phyloP scores from a whole-genome alignment of 2,888 invertebrate genomes.

The Stenodema calcarata region DNA sequence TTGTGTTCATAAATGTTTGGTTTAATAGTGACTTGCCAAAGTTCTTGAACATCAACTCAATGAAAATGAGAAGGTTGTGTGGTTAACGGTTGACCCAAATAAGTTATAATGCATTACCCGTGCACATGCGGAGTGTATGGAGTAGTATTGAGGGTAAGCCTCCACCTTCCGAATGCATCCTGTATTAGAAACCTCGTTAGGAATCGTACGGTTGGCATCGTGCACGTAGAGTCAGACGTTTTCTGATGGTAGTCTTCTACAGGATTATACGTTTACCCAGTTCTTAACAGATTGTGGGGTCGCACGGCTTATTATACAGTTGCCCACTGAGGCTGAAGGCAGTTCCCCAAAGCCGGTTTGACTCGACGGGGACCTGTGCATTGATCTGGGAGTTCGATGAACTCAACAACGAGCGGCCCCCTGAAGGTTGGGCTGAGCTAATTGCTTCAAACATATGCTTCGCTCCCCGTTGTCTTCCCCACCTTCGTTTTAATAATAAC shows the following conservation, averaged over 20 bases:
- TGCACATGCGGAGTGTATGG: too few relatives aligned
- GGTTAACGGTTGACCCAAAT: too few relatives aligned
- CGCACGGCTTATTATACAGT: background rate
- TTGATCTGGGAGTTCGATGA: background rate
- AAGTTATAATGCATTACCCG: too few relatives aligned
- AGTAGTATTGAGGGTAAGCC: too few relatives aligned
- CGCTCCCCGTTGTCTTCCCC: background rate
- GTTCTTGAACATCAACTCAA: too few relatives aligned
- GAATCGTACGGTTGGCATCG: background rate
- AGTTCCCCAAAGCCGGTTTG: background rate
- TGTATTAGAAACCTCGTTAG: too few relatives aligned
- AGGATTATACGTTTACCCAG: background rate
- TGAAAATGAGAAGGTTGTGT: too few relatives aligned
- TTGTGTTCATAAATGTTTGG: too few relatives aligned
- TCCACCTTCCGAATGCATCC: too few relatives aligned
- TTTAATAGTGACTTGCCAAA: too few relatives aligned
- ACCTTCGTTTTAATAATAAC: background rate
- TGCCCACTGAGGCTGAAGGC: background rate
- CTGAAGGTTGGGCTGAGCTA: background rate
- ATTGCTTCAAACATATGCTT: background rate
- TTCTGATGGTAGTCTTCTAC: background rate
- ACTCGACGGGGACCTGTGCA: background rate
- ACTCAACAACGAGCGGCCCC: background rate
- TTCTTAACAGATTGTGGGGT: background rate
- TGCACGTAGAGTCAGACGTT: background rate